Evolutionary conservation across 2,113 vertebrate species (phyloP), one percentile per base, ranked within the genome.

Genomic region (Clarias gariepinus): DNA sequence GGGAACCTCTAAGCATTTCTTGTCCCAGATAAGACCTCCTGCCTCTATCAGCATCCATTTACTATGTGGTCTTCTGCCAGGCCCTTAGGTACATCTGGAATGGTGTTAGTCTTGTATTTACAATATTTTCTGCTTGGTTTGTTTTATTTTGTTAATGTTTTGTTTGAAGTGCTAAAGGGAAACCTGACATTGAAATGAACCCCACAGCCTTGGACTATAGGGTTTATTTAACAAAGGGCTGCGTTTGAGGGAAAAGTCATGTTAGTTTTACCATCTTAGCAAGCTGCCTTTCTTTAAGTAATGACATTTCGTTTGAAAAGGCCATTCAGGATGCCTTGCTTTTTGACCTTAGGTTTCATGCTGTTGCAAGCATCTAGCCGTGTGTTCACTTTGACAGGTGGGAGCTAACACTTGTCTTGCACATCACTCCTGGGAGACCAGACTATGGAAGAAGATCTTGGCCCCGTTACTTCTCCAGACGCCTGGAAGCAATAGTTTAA

Each of bases 401-500:
- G 58, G 82, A 88, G 84, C 60, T 77, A 74, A 47, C 77, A 69
- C 55, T 86, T 23, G 52, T 73, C 76, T 52, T 53, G 82, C 82
- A 71, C 84, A 68, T 82, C n/a, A 53, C 58, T 84, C 69, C 36
- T 68, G 28, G 76, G 77, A 81, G 76, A 73, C 73, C 30, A 11
- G 23, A 64, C 18, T 71, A 85, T 73, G n/a, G 30, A 81, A 81
- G 80, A 80, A 64, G 25, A 82, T 71, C 55, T 73, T 25, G 83
- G 55, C 73, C 82, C 60, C 21, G 19, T 68, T 69, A 88, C 76
- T 60, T 86, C 86, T 89, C 36, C 10, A 81, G 18, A 64, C 33
- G 73, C 30, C 81, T 88, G 74, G 71, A 84, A 84, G 84, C 80
- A 79, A 91, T 84, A 77, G 83, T 89, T 81, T 47, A 53, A 55